Evolutionary conservation across 2,113 vertebrate genomes (phyloP).

Genomic region (Trematocara variabile): DNA sequence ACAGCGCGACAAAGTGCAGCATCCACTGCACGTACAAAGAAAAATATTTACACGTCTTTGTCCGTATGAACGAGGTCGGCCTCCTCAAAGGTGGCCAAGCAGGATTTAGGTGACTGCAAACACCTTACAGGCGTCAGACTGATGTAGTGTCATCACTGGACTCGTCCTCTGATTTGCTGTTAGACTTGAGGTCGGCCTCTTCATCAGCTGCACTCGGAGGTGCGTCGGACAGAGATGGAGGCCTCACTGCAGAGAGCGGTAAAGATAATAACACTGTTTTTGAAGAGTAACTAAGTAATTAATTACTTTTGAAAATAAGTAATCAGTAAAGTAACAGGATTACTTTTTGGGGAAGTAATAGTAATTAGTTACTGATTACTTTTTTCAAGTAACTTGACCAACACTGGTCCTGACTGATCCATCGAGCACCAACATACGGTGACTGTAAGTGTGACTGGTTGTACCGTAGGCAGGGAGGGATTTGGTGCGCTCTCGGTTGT

Average conservation of each 20-base stretch:
- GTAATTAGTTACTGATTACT: too few species aligned
- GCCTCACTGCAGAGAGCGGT: background rate
- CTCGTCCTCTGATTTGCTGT: slow-evolving; percentile 20
- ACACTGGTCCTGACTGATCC: too few species aligned
- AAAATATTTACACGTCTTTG: background rate
- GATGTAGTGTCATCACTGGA: background rate
- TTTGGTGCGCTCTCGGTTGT: too few species aligned
- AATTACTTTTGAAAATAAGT: too few species aligned
- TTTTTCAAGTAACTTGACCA: too few species aligned
- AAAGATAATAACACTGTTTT: rapidly evolving
- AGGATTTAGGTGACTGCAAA: background rate
- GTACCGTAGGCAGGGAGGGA: too few species aligned
- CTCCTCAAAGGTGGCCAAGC: background rate
- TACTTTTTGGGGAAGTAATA: too few species aligned
- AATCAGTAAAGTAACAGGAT: too few species aligned
- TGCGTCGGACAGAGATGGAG: background rate
- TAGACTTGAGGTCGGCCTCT: background rate
- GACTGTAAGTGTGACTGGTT: too few species aligned
- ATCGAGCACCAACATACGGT: too few species aligned
- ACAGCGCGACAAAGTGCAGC: background rate
- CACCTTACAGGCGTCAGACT: background rate
- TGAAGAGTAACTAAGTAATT: too few species aligned
- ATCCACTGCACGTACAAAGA: background rate
- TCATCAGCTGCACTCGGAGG: slow-evolving; percentile 13
- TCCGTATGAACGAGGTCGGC: background rate